Evolutionary conservation across 1,140 invertebrate genomes (phyloP).

Genomic region (Drosophila santomea): DNA sequence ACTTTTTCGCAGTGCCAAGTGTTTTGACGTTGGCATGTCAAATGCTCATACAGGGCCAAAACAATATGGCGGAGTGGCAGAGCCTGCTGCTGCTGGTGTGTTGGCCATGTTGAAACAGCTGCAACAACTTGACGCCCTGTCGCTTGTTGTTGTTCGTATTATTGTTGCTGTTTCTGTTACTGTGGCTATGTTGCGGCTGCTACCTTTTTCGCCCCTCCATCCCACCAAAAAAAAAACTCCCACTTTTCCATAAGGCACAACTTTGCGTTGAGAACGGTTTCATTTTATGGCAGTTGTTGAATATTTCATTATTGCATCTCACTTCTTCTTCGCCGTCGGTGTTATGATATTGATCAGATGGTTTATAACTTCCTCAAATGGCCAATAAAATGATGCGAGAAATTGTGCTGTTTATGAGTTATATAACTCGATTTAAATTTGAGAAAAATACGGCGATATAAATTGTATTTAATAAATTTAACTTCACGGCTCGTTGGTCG

Average conservation of each 20-base stretch:
- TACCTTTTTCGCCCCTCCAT: background rate
- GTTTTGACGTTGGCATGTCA: conserved; percentile 72
- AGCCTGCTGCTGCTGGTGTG: conserved; percentile 22
- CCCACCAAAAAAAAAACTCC: conserved; percentile 1
- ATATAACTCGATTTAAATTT: conserved; percentile 23
- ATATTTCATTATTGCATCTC: conserved; percentile 16
- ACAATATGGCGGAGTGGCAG: conserved; percentile 47
- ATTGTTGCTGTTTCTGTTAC: conserved; percentile 26
- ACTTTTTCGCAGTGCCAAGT: conserved; percentile 34
- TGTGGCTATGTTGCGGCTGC: conserved; percentile 36
- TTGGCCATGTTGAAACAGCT: conserved; percentile 62
- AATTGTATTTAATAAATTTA: conserved; percentile 22
- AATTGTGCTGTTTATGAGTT: conserved; percentile 24
- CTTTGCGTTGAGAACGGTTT: conserved; percentile 48
- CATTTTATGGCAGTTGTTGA: conserved; percentile 65
- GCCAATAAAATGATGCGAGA: conserved; percentile 57
- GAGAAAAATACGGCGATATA: conserved; percentile 7
- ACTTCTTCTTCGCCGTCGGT: conserved; percentile 17
- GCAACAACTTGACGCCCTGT: conserved; percentile 62
- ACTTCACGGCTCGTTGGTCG: background rate
- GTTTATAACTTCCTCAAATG: conserved; percentile 49
- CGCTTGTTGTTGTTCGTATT: conserved; percentile 8
- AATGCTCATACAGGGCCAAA: conserved; percentile 53
- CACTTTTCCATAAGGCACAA: background rate
- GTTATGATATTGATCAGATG: conserved; percentile 63